Base-by-base conservation (phyloP, 2,888 invertebrate genomes). In the Apamea epomidion region DNA sequence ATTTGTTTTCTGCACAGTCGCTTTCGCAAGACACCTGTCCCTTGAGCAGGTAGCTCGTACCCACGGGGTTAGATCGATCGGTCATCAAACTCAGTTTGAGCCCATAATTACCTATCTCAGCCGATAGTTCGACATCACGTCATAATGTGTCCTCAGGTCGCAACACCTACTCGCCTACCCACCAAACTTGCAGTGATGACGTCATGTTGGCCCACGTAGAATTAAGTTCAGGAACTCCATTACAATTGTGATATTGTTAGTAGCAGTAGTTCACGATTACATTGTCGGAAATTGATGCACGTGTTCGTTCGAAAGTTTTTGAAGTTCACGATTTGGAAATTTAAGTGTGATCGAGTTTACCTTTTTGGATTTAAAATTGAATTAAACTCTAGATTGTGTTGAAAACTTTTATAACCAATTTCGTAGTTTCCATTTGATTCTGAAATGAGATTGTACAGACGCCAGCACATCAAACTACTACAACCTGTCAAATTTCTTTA, bases 171-270 rank as follows among this genome's bases (percentile, higher is more conserved):
- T 29, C 14, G 45, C 3, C n/a, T 16, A 54, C 12, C 16, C 16
- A 65, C 21, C 25, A 68, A 74, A 67, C 54, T 74, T 37, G 45
- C 25, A 64, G 25, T 25, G 65, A 78, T 71, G 37, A 54, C 45
- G 64, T 81, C 80, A 88, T 81, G 80, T 78, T n/a, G 37, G 67
- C 45, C 58, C 58, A 42, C 65, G 25, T n/a, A 64, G 58, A 76
- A 69, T 78, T 76, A 80, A 82, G 87, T 88, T 78, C 12, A 16
- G 45, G 10, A 89, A 90, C 88, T 89, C 74, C 37, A 88, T 90
- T 82, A 87, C 64, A 74, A 42, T 74, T 4, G 65, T 64, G 64
- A 85, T 80, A 85, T 85, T 80, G 85, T 65, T 3, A 6, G 12
- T 32, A 4, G 68, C 48, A 62, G 54, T 32, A 51, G 73, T 72